These are phyloP conservation scores for Ciona savignyi DNA, from an alignment of 23 tunicate genomes.

Conservation along the genomic window DNA sequence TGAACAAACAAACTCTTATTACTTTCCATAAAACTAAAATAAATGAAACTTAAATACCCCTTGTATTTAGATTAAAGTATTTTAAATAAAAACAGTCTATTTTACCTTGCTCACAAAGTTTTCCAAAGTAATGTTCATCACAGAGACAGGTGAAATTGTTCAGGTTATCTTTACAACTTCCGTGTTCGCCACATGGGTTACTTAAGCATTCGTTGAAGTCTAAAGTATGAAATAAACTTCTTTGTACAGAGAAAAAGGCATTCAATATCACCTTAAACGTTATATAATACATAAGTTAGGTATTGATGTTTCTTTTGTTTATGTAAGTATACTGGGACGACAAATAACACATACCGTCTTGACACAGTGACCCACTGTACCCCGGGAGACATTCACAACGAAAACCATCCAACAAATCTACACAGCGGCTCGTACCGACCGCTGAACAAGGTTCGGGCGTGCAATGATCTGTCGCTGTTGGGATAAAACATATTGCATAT, in stretches of 20 bases:
- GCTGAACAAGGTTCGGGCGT: neutral
- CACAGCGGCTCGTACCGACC: conserved; percentile 7
- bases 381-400: conserved; percentile 26
- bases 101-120: conserved; percentile 21
- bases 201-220: conserved; percentile 26
- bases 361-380: conserved; percentile 13
- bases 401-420: neutral
- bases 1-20: no score
- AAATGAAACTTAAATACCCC: no score
- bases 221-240: neutral
- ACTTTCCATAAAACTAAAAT: no score
- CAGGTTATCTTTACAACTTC: conserved; percentile 23
- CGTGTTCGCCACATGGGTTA: conserved; percentile 19
- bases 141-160: conserved; percentile 30
- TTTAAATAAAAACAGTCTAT: neutral
- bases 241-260: neutral
- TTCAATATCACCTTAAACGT: no score
- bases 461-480: conserved; percentile 9
- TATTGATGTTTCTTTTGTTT: no score
- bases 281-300: no score
- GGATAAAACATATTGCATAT: no score
- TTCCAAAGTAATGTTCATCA: conserved; percentile 22
- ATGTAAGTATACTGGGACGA: no score
- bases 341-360: conserved; percentile 1
- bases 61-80: no score